Evolutionary conservation across 2,797 vertebrate genomes (phyloP), one percentile per base, ranked within the genome.

Genomic region (Lacerta agilis): DNA sequence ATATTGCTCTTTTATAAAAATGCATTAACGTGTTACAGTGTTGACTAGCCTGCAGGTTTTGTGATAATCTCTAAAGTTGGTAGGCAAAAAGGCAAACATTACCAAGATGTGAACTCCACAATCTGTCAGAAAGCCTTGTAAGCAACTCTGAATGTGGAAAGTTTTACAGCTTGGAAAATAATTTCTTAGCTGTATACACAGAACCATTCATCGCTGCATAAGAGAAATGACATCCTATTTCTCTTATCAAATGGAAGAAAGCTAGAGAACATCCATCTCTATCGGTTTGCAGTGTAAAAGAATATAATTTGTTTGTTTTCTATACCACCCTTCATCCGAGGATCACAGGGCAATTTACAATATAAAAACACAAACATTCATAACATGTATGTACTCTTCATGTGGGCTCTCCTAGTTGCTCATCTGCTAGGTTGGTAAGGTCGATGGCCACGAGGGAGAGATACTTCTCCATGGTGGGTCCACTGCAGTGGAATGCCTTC

Each of bases 11-110:
- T 88, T 88, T 80, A 45, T 43, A 89, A 85, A 55, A 89, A 89
- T 29, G 64, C 3, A 43, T 75, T 88, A 79, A 73, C 83, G 80
- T 85, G 82, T 85, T 85, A 85, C 55, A 75, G 69, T 81, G 77
- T 85, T 89, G 83, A 75, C 83, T 89, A 80, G 83, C 71, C 41
- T 89, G 69, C 79, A 85, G 87, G 76, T 73, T 89, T 64, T 85
- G n/a, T 85, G 67, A 75, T 89, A 89, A 89, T 85, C 77, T 89
- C 55, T 18, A 80, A 76, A 61, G 61, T 29, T 89, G 87, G 58
- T 85, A 85, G 33, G 87, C 83, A 85, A 85, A 89, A 85, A 81
- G 83, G 81, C 87, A 89, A 89, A 89, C 83, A 73, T 75, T 81
- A 85, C 41, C 33, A 80, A 80, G 71, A 89, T 81, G 83, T 85